These are phyloP conservation scores for Xanthia togata DNA, from an alignment of 2,888 invertebrate species.

Conservation along the genomic window DNA sequence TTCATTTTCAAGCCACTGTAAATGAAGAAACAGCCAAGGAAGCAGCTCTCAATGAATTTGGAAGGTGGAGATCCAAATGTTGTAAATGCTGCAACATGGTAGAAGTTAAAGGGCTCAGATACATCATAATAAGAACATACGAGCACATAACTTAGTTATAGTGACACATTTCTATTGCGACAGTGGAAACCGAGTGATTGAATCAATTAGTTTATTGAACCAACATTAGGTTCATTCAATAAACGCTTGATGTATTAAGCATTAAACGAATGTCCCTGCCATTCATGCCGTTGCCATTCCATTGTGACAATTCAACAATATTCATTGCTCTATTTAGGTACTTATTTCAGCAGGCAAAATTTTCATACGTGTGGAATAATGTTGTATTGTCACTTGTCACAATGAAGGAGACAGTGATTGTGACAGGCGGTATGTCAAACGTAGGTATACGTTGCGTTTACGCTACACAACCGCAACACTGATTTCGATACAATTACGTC, in stretches of 20 bases:
- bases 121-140: neutral
- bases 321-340: neutral
- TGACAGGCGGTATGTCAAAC: neutral
- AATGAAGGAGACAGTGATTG: neutral
- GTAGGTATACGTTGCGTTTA: neutral
- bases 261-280: neutral
- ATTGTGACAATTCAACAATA: neutral
- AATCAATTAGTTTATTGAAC: constrained; percentile 14
- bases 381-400: neutral
- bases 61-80: neutral
- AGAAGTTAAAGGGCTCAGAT: too few relatives aligned
- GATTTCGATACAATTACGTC: neutral
- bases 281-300: neutral
- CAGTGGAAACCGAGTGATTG: neutral
- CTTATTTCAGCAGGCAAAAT: too few relatives aligned
- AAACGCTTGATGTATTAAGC: neutral
- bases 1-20: too few relatives aligned
- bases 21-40: neutral
- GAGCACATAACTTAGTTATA: neutral
- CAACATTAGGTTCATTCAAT: constrained; percentile 10
- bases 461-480: too few relatives aligned
- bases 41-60: neutral
- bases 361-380: neutral
- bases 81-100: neutral
- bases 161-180: neutral